Conservation (phyloP, 1,140 invertebrate genomes). For the Aphis gossypii region DNA sequence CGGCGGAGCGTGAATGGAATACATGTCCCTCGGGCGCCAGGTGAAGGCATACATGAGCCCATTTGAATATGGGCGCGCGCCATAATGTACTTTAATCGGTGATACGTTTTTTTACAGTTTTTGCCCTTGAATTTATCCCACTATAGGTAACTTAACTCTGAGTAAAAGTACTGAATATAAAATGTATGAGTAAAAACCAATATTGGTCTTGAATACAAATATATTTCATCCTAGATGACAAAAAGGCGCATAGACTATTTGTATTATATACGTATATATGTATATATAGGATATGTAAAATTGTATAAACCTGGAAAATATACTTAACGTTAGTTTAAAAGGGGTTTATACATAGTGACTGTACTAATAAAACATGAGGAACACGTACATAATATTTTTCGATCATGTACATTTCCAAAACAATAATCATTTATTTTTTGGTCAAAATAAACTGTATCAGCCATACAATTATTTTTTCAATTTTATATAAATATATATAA, state of each 20-base stretch:
- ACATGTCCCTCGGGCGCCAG: slow-evolving; percentile 28
- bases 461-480: neutral
- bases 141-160: neutral
- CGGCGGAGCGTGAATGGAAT: slow-evolving; percentile 41
- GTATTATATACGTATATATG: too few relatives aligned
- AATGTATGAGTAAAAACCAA: neutral
- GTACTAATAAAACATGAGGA: neutral
- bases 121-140: neutral
- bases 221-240: neutral
- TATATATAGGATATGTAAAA: neutral
- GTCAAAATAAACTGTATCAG: neutral
- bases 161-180: neutral
- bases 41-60: slow-evolving; percentile 27
- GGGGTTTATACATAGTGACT: neutral
- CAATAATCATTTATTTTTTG: neutral
- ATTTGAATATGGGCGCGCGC: slow-evolving; percentile 41
- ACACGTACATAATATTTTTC: neutral
- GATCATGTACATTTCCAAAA: neutral
- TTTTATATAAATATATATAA: neutral
- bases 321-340: neutral
- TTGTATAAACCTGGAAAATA: neutral
- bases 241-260: neutral
- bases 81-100: slow-evolving; percentile 25
- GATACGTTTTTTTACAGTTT: slow-evolving; percentile 22
- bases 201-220: slow-evolving; percentile 1